Percentiles rank a stretch among this genome's conserved stretches.
phyloP scores from a whole-genome alignment of 2,888 invertebrate species.

The Diaphora mendica region DNA sequence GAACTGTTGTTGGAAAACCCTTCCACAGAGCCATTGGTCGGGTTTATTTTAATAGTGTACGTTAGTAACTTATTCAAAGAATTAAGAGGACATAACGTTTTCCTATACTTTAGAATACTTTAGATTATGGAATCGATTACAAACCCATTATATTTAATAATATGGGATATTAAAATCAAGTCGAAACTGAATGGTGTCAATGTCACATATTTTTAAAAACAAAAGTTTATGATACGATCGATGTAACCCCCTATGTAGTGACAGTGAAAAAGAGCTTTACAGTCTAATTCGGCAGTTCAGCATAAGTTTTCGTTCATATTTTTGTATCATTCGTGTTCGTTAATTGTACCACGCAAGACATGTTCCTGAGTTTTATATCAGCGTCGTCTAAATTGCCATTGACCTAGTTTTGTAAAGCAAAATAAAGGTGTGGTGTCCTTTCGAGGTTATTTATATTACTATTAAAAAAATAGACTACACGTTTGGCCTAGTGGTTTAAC shows the following conservation, averaged over 20 bases:
- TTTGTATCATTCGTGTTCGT: background rate
- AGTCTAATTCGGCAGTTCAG: background rate
- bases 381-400: background rate
- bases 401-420: background rate
- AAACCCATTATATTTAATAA: background rate
- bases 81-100: background rate
- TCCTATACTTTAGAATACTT: background rate
- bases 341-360: background rate
- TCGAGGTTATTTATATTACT: background rate
- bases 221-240: too few species aligned
- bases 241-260: background rate
- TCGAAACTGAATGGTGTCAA: background rate
- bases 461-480: background rate
- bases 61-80: slow-evolving; percentile 1
- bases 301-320: background rate
- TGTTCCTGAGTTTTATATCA: background rate
- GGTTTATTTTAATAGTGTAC: background rate
- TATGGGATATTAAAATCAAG: background rate
- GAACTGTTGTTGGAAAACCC: slow-evolving; percentile 11
- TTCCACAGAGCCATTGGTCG: background rate
- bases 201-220: background rate
- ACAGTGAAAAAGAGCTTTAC: background rate
- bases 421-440: background rate
- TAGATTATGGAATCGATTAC: background rate
- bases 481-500: too few species aligned